Base-by-base conservation (phyloP, 2,113 vertebrate species). In the Eulemur rufifrons region DNA sequence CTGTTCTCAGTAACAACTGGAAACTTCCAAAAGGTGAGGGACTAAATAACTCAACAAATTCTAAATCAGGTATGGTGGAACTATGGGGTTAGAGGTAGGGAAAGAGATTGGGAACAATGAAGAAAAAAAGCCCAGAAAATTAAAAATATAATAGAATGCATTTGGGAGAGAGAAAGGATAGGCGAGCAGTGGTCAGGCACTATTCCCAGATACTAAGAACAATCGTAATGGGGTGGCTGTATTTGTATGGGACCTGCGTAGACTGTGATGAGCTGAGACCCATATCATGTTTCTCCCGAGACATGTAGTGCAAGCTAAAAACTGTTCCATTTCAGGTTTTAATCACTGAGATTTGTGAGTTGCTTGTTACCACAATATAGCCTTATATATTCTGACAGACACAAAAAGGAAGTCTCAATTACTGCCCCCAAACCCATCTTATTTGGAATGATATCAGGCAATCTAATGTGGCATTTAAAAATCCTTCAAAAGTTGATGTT, bases 151-250 rank as follows among this genome's bases (percentile, higher is more conserved):
- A 23, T 2, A 92, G 11, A 61, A 34, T 77, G 27, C 32, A 17
- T 64, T 54, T 42, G 27, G 21, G 27, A 15, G 27, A 8, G 0
- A 47, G 37, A 6, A 23, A 37, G 15, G 7, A 37, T 29, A 78
- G 1, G 0, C n/a, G 0, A 15, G 5, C 29, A 21, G 25, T 14
- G 0, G 18, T 37, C 11, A 23, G 5, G 50, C 1, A 73, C 13
- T 71, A n/a, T 76, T 85, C 8, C 59, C 71, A 85, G 29, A 50
- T n/a, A 12, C 8, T 39, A 34, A 23, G 29, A 63, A 18, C 13
- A 34, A 3, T 54, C 52, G 17, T n/a, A 32, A 50, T 27, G 1
- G 37, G 13, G 13, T n/a, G 12, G 23, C 15, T 83, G 5, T 25
- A 2, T 59, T 59, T 21, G 14, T 39, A 39, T 21, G 39, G 25